Conservation (phyloP, 2,888 invertebrate genomes). For the Malthinus flaveolus region DNA sequence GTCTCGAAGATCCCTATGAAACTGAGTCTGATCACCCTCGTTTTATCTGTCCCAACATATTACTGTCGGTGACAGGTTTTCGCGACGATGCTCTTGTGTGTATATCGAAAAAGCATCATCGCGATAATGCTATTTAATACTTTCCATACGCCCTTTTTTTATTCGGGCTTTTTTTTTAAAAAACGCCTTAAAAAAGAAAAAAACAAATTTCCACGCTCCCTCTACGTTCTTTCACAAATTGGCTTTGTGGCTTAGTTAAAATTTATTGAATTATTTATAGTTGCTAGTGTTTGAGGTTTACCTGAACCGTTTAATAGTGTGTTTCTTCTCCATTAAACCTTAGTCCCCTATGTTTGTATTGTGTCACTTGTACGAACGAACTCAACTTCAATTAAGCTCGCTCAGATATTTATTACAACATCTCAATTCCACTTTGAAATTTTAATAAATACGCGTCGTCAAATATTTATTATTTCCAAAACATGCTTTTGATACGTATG, state of each 20-base stretch:
- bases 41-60: slow-evolving; percentile 29
- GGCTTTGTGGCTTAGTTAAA: slow-evolving; percentile 18
- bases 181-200: too few relatives aligned
- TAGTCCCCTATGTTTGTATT: slow-evolving; percentile 24
- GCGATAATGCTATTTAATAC: slow-evolving; percentile 20
- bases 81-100: slow-evolving; percentile 16
- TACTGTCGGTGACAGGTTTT: slow-evolving; percentile 28
- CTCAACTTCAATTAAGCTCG: slow-evolving; percentile 34
- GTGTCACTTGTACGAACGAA: slow-evolving; percentile 13
- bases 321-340: slow-evolving; percentile 24
- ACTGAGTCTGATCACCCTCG: slow-evolving; percentile 29
- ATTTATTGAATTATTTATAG: slow-evolving; percentile 23
- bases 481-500: too few relatives aligned
- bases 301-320: slow-evolving; percentile 7
- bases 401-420: slow-evolving; percentile 40
- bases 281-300: slow-evolving; percentile 9
- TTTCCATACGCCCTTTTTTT: slow-evolving; percentile 5
- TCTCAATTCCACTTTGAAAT: slow-evolving; percentile 13
- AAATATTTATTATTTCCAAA: too few relatives aligned
- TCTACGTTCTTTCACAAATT: neutral
- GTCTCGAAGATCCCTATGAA: slow-evolving; percentile 28
- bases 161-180: too few relatives aligned
- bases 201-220: too few relatives aligned
- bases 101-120: slow-evolving; percentile 20
- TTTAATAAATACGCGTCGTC: too few relatives aligned